Evolutionary conservation across 2,797 vertebrate genomes (phyloP), one percentile per base, ranked within the genome.

Genomic region (Melopsittacus undulatus): DNA sequence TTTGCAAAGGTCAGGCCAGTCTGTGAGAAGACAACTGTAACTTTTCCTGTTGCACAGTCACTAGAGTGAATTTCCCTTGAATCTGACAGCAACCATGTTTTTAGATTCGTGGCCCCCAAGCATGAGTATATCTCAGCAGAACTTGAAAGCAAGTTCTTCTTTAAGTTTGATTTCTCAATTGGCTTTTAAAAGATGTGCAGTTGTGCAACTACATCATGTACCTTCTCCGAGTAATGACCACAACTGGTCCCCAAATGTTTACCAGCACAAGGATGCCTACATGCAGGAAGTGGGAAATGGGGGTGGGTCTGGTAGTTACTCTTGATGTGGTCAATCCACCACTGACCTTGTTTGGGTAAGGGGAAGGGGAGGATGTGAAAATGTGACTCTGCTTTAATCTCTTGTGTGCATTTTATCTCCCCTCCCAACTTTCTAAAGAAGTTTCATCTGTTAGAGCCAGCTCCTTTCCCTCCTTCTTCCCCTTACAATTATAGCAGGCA

Each of bases 271-370:
- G 98, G 98, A 98, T 97, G 97, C 97, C 97, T 97, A 96, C 94
- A 96, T 91, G 95, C 96, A 98, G 97, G 97, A 98, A 98, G 97
- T 97, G 97, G 96, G 97, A 97, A 97, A 96, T 97, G 97, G 96
- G 97, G 94, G 96, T 97, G 97, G 98, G 96, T 96, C 96, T 96
- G 90, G 95, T 98, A 98, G 98, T 98, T 98, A 97, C 97, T 97
- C 98, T 98, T 99, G 98, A 99, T 99, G 98, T 99, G 99, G 99
- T 99, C 98, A 98, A 97, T 98, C 98, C 98, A 98, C 98, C 98
- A 98, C 98, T 98, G 98, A 97, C 97, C 97, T 97, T 98, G 95
- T 97, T 97, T 96, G 98, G 97, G 96, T 96, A 97, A 97, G 94
- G 87, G 87, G 97, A 97, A 97, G 97, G 96, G 97, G 94, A 96